Evolutionary conservation across 2,113 vertebrate genomes (phyloP).

Genomic region (Rissa tridactyla): DNA sequence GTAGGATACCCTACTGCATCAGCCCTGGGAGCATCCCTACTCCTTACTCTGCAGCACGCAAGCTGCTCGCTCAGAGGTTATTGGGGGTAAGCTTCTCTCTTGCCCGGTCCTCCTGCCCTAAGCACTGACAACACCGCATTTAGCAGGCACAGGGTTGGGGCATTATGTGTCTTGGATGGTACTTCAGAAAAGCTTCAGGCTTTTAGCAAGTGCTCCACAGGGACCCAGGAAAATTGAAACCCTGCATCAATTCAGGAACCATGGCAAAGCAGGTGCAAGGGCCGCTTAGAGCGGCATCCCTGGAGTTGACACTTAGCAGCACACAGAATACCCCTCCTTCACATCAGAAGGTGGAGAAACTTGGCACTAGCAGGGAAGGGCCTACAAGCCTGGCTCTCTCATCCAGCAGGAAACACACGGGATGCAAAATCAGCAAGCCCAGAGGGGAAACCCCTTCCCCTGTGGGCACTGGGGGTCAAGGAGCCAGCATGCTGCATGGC

Average conservation of each 20-base stretch:
- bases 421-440: not conserved
- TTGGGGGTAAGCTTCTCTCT: not conserved
- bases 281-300: not conserved
- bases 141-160: not conserved
- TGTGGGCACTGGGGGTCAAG: not conserved
- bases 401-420: not conserved
- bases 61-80: not conserved
- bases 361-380: not conserved
- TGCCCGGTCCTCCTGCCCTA: fast-evolving
- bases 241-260: not conserved
- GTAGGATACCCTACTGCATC: not conserved
- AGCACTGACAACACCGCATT: not conserved
- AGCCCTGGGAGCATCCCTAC: not conserved
- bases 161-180: not conserved
- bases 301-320: not conserved
- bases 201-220: not conserved
- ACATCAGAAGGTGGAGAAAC: not conserved
- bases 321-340: not conserved
- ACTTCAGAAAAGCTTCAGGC: not conserved
- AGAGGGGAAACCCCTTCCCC: not conserved
- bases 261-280: not conserved
- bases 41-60: not conserved
- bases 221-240: not conserved
- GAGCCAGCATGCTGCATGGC: not conserved
- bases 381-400: not conserved